Base-by-base conservation (phyloP, 1,140 invertebrate genomes). In the Ladona fulva region DNA sequence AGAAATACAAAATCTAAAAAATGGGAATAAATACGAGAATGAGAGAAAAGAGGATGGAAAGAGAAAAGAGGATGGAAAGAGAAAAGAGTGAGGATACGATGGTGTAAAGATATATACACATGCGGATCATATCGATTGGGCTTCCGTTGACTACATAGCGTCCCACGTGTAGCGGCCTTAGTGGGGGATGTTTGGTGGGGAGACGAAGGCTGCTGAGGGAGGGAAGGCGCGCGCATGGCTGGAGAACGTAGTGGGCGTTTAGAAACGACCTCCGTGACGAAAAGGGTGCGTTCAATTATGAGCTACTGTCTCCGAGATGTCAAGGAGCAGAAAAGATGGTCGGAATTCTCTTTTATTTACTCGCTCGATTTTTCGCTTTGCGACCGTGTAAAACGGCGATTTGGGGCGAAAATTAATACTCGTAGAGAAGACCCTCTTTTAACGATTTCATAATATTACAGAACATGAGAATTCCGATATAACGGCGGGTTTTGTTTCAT, bases 51-150 rank as follows among this genome's bases (percentile, higher is more conserved):
- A 66, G 52, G 52, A 12, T 19, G 12, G 12, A 37, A 12, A 66
- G 52, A 3, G 52, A 22, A 12, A 22, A 66, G 3, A 12, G 52
- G 3, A 66, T 66, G 1, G 52, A 66, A 22, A 12, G 52, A 22
- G 52, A 3, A 16, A 22, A 22, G 44, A 11, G 44, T 52, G 19
- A 52, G 16, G 52, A 66, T 66, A 66, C 29, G 52, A 16, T 16
- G 52, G 52, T 66, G 52, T 66, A 66, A 66, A 16, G 52, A 66
- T 66, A 66, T 66, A 66, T 66, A 66, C 52, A 66, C 52, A 66
- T 66, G 52, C 52, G 52, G 52, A 66, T 3, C 52, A 66, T 66
- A 66, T 66, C 52, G 52, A 66, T 66, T 66, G 52, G 52, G 52
- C 16, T 66, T 22, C 52, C 52, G 5, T 66, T 22, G 52, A 66